phyloP scores from a whole-genome alignment of 2,797 vertebrate species.

The Scolopax rusticola region DNA sequence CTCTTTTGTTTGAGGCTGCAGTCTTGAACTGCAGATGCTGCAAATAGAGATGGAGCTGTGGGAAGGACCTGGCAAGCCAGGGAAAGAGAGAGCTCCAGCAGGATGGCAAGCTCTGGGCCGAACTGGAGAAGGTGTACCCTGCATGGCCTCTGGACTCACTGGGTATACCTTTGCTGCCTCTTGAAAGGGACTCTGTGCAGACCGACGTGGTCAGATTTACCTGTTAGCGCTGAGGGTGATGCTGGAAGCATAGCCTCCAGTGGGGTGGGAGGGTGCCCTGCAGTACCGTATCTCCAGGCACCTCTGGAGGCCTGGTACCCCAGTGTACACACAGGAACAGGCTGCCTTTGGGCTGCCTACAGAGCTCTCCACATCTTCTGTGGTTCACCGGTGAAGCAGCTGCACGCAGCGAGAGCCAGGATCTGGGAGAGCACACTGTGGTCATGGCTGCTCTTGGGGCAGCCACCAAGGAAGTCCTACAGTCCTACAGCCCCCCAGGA shows the following conservation, averaged over 20 bases:
- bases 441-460: background rate
- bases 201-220: background rate
- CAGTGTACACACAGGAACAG: rapidly evolving
- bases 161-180: background rate
- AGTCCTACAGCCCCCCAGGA: background rate
- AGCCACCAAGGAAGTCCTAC: background rate
- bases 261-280: background rate
- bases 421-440: rapidly evolving
- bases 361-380: background rate
- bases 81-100: background rate
- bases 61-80: background rate
- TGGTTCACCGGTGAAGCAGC: background rate
- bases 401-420: rapidly evolving
- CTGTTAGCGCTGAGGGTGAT: background rate
- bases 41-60: background rate
- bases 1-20: background rate
- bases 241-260: background rate
- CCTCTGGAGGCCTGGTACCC: background rate
- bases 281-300: background rate
- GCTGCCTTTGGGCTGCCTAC: background rate
- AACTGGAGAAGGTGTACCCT: background rate
- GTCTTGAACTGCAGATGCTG: background rate
- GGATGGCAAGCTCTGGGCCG: background rate
- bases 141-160: background rate
- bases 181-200: background rate